These are phyloP conservation scores for Rhagologus leucostigma DNA, from an alignment of 2,113 vertebrate genomes.

Conservation along the genomic window DNA sequence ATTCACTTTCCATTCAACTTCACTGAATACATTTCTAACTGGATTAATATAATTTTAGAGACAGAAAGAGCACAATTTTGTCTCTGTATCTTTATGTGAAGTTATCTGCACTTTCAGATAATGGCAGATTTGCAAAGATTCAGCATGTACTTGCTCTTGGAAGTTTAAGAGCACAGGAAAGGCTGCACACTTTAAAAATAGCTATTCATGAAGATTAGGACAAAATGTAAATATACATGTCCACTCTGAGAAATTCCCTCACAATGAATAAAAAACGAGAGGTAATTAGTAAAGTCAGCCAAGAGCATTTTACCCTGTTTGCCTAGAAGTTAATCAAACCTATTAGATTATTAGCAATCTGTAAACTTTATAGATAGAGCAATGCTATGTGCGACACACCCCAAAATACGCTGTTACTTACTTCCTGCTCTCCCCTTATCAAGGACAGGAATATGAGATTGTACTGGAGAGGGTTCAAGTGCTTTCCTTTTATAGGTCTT, in stretches of 20 bases:
- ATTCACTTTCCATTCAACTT: background rate
- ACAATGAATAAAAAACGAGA: background rate
- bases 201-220: background rate
- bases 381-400: background rate
- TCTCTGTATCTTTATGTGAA: background rate
- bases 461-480: slow-evolving; percentile 72
- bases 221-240: background rate
- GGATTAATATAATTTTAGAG: background rate
- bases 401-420: slow-evolving; percentile 69
- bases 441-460: slow-evolving; percentile 93
- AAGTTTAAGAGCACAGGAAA: background rate
- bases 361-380: background rate
- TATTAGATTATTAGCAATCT: background rate
- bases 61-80: background rate
- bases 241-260: background rate
- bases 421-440: slow-evolving; percentile 88
- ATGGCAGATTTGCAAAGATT: background rate
- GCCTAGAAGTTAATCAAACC: background rate
- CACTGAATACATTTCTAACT: background rate
- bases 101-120: background rate
- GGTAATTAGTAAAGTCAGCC: background rate
- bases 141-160: background rate
- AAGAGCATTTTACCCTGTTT: background rate
- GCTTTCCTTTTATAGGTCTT: slow-evolving; percentile 95
- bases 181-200: background rate